Percentiles rank a stretch among this genome's conserved stretches.
These are phyloP conservation scores for Ctenopoma kingsleyae DNA, from an alignment of 2,797 vertebrate genomes.

Conservation along the genomic window DNA sequence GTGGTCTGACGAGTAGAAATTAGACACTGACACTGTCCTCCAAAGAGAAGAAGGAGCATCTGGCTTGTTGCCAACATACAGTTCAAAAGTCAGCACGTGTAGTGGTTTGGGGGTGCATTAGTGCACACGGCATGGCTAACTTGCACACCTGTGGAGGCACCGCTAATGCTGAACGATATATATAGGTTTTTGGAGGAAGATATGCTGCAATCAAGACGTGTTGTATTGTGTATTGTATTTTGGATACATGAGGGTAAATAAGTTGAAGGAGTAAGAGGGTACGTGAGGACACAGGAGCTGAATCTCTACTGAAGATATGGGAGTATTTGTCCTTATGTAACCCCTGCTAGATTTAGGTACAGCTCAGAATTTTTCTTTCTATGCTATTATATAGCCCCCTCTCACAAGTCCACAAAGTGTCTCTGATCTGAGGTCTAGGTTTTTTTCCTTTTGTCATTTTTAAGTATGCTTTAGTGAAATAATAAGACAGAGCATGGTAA, in stretches of 20 bases:
- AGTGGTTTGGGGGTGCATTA: too few species aligned
- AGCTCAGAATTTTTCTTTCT: conserved; percentile 40
- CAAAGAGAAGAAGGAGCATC: too few species aligned
- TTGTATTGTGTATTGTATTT: not conserved
- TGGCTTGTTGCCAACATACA: too few species aligned
- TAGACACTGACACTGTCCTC: too few species aligned
- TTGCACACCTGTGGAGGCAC: too few species aligned
- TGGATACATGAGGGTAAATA: not conserved
- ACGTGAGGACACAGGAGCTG: conserved; percentile 7
- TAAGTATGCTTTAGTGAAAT: conserved; percentile 34
- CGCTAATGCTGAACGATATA: too few species aligned
- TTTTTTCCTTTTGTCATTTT: conserved; percentile 10
- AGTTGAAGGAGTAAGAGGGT: conserved; percentile 23
- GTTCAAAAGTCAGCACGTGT: too few species aligned
- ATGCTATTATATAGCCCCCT: conserved; percentile 30
- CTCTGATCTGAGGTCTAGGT: conserved; percentile 11
- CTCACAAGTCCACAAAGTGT: conserved; percentile 18
- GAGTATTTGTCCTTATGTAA: conserved; percentile 5
- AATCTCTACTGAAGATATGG: conserved; percentile 26
- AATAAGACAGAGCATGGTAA: conserved; percentile 37
- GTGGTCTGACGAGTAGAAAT: too few species aligned
- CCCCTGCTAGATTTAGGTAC: conserved; percentile 17
- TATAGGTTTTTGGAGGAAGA: too few species aligned
- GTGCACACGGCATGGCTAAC: too few species aligned
- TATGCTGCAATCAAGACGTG: too few species aligned